Evolutionary conservation across 2,797 vertebrate species (phyloP), one percentile per base, ranked within the genome.

Genomic region (Rhodeus uyekii): DNA sequence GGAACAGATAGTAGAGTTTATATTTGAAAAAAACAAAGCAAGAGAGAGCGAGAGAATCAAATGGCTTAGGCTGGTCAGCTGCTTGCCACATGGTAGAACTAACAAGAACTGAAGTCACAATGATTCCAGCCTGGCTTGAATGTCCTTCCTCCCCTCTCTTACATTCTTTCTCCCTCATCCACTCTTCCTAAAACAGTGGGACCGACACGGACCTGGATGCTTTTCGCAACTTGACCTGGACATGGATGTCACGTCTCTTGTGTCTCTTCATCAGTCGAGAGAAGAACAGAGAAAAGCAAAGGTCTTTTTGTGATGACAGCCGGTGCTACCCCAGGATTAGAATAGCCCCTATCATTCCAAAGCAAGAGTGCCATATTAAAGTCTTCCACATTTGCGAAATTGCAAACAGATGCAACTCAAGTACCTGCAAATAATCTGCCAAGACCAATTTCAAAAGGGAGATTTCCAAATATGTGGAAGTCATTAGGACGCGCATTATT

Each of bases 371-470:
- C 92, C 91, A 95, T 96, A 97, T 97, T 98, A 97, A 97, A 98
- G 96, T 97, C 97, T 97, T 97, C 97, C 95, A 96, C 96, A 96
- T 98, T 98, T 97, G 96, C 96, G 96, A 99, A 99, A 99, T 99
- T 99, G 97, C 97, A 98, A 98, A 98, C 98, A 99, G 98, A 99
- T 99, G 98, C 97, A 98, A 96, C 97, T 99, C 97, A 98, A 99
- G 98, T 99, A 99, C 98, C 98, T 99, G 98, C 97, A 97, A 98
- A 98, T 97, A 98, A 98, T 98, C 97, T 99, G 98, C 97, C 98
- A 99, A 98, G 96, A 98, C 97, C 98, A 97, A 98, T 99, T 98
- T 98, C 97, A 98, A 99, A 98, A 98, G 97, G 97, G 97, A 98
- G 98, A 98, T 98, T 98, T 98, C 96, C 97, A 96, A 97, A 97